phyloP scores from a whole-genome alignment of 2,113 vertebrate species.

The Paedocypris sp. region DNA sequence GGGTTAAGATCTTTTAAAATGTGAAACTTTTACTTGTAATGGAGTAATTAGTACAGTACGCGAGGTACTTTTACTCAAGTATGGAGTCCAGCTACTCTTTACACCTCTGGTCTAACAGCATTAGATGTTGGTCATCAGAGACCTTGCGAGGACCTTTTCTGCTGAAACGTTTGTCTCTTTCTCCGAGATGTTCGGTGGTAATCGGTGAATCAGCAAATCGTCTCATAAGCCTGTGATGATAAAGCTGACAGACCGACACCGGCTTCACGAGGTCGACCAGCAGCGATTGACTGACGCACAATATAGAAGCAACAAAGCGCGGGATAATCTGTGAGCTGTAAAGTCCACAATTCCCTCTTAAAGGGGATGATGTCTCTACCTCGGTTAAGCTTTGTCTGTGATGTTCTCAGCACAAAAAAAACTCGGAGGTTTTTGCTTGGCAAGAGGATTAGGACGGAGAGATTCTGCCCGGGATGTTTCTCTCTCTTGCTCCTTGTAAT shows the following conservation, averaged over 20 bases:
- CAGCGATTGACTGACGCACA: neutral
- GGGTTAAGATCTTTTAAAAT: too few relatives aligned
- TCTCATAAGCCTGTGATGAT: neutral
- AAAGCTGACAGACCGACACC: neutral
- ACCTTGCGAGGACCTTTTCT: too few relatives aligned
- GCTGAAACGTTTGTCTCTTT: neutral
- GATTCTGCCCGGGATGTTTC: conserved; percentile 6
- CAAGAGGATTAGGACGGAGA: conserved; percentile 8
- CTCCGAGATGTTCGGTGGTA: neutral
- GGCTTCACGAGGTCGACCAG: neutral
- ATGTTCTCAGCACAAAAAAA: neutral
- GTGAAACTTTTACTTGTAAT: too few relatives aligned
- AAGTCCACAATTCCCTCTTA: neutral
- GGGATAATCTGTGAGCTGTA: conserved; percentile 8
- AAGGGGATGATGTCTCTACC: neutral
- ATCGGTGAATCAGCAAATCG: neutral
- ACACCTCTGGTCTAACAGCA: too few relatives aligned
- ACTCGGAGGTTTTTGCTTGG: conserved; percentile 3
- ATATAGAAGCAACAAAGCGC: neutral
- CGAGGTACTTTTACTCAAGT: too few relatives aligned
- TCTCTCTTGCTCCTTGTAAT: conserved; percentile 11
- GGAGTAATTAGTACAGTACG: too few relatives aligned
- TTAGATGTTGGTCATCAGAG: too few relatives aligned
- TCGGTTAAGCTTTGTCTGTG: neutral
- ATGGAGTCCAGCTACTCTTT: too few relatives aligned